Evolutionary conservation across 2,888 invertebrate genomes (phyloP), one percentile per base, ranked within the genome.

Genomic region (Helobdella robusta): DNA sequence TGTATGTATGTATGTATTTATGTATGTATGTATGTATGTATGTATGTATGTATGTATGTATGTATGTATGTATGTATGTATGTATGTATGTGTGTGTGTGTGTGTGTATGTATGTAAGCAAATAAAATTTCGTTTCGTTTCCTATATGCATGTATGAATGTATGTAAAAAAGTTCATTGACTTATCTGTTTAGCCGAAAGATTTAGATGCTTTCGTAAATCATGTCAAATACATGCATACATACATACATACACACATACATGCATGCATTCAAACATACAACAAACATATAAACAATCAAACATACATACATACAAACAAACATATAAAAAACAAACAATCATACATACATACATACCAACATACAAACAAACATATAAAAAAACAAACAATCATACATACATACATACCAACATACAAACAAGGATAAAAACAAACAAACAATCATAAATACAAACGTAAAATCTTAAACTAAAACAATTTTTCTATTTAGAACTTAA

Each of bases 221-320:
- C 44, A 11, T 40, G n/a, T 15, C n/a, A 40, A 11, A 40, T 40
- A 40, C 44, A 40, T 40, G n/a, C 44, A 40, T 40, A 40, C 44
- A 40, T 40, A 40, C 44, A 40, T 40, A 40, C 44, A 40, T 40
- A 40, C 44, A 40, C n/a, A 40, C 44, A 40, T 40, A 40, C 44
- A 40, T 40, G n/a, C 44, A 40, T 40, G n/a, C 44, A 40, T 40
- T 15, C 44, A 40, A 15, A 40, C 44, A 40, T 40, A 40, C 44
- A 40, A 40, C 44, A 40, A 15, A 40, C 44, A 40, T 40, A 40
- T n/a, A 40, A 15, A 40, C 44, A 40, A 15, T 15, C 44, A 40
- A 15, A 40, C 44, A 40, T 40, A 40, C 44, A 40, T 40, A 40
- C 44, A 40, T 40, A 40, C 44, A 40, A 15, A 40, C 44, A 40